Evolutionary conservation across 2,797 vertebrate species (phyloP).

Genomic region (Muscicapa comitata): DNA sequence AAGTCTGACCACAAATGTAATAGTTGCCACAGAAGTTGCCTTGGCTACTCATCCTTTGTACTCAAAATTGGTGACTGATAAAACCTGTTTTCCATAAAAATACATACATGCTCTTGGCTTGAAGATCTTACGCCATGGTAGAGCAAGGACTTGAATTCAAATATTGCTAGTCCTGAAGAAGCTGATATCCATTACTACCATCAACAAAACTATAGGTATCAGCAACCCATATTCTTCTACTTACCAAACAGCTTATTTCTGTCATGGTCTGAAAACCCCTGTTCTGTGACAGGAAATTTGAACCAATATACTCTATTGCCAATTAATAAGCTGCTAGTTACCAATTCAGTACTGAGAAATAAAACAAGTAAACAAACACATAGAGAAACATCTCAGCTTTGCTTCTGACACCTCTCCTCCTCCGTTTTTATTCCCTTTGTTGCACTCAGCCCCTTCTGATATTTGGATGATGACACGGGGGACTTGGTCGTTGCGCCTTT

Average conservation of each 20-base stretch:
- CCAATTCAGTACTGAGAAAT: not conserved
- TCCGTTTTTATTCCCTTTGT: not conserved
- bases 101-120: not conserved
- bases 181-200: not conserved
- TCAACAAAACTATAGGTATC: not conserved
- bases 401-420: not conserved
- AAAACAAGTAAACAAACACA: not conserved
- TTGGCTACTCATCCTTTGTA: not conserved
- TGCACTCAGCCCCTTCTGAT: not conserved
- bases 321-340: not conserved
- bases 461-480: accelerated
- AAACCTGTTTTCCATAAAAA: not conserved
- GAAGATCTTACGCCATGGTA: not conserved
- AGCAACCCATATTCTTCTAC: not conserved
- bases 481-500: not conserved
- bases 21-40: not conserved
- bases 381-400: not conserved
- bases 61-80: not conserved
- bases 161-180: not conserved
- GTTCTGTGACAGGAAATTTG: not conserved
- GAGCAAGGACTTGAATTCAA: not conserved
- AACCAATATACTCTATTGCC: not conserved
- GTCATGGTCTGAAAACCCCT: accelerated
- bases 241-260: not conserved
- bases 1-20: not conserved